Base-by-base conservation (phyloP, 2,113 vertebrate genomes). In the Seriola aureovittata region DNA sequence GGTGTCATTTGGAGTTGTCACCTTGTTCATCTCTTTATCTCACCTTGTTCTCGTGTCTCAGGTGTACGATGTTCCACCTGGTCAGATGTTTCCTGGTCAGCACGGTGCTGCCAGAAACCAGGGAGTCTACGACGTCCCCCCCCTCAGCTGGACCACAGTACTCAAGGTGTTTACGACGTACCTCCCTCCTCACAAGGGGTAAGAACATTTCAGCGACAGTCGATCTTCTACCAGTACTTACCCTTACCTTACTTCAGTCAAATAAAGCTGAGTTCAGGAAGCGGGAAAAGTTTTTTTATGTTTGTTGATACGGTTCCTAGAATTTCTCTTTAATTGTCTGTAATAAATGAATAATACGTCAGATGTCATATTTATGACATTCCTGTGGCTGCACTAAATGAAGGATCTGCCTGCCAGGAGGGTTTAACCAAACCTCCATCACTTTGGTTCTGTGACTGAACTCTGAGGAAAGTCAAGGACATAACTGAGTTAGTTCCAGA, bases 61-160 rank as follows among this genome's bases (percentile, higher is more conserved):
- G 98, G 95, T 99, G n/a, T 99, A 99, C 3, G 98, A 99, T 82
- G 93, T 98, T 71, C 97, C 97, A 21, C 95, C 96, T 0, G 91
- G 95, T 40, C 96, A 96, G 0, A 77, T 93, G 86, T 96, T 94
- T 87, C 84, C 93, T 1, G 82, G 88, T 84, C 94, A 94, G 12
- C 65, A 90, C 34, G 91, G 84, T 80, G 95, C 95, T 14, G 90
- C 88, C 64, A 96, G 94, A 80, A 81, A 93, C 82, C 96, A 97
- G 84, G 97, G 97, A 57, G 88, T 98, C 10, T 99, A 99, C 46
- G 97, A 99, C 54, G 90, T 97, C 2, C 98, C 96, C 16, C 97
- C 3, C 13, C 94, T 23, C 96, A 97, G 88, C 93, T 93, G 86
- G 97, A 97, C 90, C 64, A 17, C 3, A 65, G 86, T 78, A 79